phyloP scores from a whole-genome alignment of 2,113 vertebrate genomes.

The Leiothrix lutea region DNA sequence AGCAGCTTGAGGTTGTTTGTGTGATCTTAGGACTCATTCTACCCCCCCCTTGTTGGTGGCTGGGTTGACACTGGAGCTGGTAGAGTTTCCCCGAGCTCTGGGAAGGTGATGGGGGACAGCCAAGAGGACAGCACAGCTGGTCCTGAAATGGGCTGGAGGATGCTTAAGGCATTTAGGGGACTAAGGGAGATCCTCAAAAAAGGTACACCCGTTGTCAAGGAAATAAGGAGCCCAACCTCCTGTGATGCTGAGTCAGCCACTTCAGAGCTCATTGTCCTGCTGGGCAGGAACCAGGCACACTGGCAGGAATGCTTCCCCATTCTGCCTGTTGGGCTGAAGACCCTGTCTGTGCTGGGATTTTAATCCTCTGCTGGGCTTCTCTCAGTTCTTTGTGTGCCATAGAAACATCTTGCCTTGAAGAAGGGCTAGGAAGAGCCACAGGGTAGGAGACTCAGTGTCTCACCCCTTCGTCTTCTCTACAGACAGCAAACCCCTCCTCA shows the following conservation, averaged over 20 bases:
- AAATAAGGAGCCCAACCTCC: not conserved
- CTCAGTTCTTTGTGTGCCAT: not conserved
- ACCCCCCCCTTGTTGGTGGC: fast-evolving
- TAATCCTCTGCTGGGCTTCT: not conserved
- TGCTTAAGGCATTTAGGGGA: not conserved
- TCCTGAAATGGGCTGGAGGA: not conserved
- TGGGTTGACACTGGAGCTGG: not conserved
- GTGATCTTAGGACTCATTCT: not conserved
- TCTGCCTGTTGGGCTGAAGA: not conserved
- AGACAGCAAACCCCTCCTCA: slow-evolving; percentile 63
- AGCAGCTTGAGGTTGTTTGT: not conserved
- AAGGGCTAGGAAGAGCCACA: not conserved
- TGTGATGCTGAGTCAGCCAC: not conserved
- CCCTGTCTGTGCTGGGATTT: not conserved
- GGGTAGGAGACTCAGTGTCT: not conserved
- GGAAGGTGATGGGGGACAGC: not conserved
- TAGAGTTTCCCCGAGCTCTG: not conserved
- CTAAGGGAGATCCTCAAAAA: not conserved
- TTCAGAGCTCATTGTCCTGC: not conserved
- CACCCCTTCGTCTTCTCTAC: not conserved
- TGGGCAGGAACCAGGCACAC: not conserved
- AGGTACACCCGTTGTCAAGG: not conserved
- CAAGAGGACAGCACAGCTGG: not conserved
- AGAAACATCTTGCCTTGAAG: not conserved
- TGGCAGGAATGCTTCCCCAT: not conserved